Evolutionary conservation across 2,113 vertebrate species (phyloP).

Genomic region (Pygoscelis antarcticus): DNA sequence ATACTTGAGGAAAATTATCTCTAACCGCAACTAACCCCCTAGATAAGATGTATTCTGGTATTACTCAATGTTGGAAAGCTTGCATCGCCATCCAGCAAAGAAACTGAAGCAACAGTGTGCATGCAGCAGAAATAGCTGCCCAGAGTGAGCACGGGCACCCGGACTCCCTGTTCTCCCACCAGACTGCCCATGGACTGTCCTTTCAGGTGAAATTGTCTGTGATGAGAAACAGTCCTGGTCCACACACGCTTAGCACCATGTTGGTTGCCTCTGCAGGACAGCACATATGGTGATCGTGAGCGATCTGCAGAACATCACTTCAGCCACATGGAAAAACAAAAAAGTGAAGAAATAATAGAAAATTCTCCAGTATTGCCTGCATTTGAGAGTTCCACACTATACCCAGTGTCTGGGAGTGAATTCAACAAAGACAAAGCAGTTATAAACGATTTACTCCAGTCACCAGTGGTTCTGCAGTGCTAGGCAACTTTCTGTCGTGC

Average conservation of each 20-base stretch:
- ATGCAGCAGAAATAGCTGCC: neutral
- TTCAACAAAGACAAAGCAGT: neutral
- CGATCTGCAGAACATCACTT: neutral
- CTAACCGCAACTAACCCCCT: neutral
- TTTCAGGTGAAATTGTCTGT: neutral
- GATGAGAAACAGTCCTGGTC: neutral
- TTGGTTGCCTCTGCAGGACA: neutral
- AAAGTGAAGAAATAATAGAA: neutral
- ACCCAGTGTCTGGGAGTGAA: neutral
- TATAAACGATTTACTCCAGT: neutral
- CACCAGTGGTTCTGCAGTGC: neutral
- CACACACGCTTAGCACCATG: neutral
- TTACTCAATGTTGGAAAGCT: neutral
- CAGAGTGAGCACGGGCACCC: neutral
- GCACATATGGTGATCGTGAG: neutral
- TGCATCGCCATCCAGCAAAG: neutral
- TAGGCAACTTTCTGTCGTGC: neutral
- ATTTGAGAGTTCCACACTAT: neutral
- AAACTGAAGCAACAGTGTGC: neutral
- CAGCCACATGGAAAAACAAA: neutral
- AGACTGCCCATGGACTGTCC: accelerated
- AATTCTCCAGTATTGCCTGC: neutral
- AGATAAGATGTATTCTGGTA: neutral
- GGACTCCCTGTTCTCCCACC: neutral
- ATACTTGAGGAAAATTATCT: slow-evolving; percentile 15